These are phyloP conservation scores for Lynx canadensis DNA, from an alignment of 2,113 vertebrate species.

Conservation along the genomic window DNA sequence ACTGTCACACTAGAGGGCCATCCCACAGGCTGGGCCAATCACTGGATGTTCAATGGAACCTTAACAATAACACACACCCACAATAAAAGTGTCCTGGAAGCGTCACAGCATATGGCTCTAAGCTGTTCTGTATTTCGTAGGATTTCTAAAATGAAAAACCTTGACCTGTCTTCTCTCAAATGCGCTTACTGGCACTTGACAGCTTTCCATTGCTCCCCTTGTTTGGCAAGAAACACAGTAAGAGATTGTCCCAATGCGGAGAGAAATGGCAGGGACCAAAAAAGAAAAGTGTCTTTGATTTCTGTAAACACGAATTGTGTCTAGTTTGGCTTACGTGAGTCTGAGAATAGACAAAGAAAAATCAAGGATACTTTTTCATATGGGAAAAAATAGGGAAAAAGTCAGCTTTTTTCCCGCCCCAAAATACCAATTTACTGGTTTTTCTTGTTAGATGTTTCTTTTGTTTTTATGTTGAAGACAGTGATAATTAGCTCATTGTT, in stretches of 20 bases:
- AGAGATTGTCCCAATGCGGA: conserved; percentile 36
- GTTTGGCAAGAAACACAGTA: conserved; percentile 58
- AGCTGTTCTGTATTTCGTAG: background rate
- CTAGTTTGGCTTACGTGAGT: background rate
- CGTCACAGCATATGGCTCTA: background rate
- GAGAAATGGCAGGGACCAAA: conserved; percentile 49
- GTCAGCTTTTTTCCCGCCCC: background rate
- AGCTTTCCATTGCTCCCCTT: background rate
- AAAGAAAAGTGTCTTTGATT: conserved; percentile 69
- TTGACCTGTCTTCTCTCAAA: conserved; percentile 43
- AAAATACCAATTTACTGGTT: background rate
- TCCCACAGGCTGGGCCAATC: background rate
- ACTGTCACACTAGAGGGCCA: background rate
- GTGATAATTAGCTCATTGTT: background rate
- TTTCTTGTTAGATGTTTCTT: conserved; percentile 18
- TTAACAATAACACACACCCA: conserved; percentile 63
- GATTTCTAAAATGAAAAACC: conserved; percentile 60
- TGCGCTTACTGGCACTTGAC: background rate
- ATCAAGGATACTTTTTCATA: background rate
- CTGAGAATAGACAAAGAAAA: background rate
- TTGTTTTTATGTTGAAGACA: background rate
- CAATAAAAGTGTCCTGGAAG: conserved; percentile 67
- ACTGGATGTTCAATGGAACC: conserved; percentile 68
- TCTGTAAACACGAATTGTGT: conserved; percentile 56
- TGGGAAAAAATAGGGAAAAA: background rate